phyloP scores from a whole-genome alignment of 2,113 vertebrate genomes.

The Gallinago paraguaiae region DNA sequence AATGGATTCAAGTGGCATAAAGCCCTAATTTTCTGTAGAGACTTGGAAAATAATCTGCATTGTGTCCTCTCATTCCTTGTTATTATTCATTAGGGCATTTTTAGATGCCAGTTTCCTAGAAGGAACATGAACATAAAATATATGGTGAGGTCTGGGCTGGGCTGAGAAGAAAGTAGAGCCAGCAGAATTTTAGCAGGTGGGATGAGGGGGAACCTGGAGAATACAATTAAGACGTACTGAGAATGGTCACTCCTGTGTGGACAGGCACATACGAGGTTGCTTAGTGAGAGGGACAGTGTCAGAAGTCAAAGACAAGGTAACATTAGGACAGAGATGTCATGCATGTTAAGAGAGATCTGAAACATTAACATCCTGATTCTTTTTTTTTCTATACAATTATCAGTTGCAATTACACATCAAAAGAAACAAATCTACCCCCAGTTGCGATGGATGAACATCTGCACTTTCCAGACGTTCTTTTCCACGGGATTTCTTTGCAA shows the following conservation, averaged over 20 bases:
- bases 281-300: not conserved
- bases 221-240: not conserved
- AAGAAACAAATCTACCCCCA: constrained; percentile 68
- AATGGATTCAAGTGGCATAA: not conserved
- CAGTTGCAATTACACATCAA: constrained; percentile 67
- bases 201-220: not conserved
- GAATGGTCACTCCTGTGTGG: not conserved
- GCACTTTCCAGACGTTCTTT: constrained; percentile 58
- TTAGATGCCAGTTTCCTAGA: not conserved
- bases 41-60: not conserved
- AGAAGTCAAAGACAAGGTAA: not conserved
- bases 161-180: not conserved
- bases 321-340: not conserved
- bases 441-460: constrained; percentile 61
- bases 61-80: not conserved
- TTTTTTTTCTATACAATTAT: constrained; percentile 56
- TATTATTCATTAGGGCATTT: not conserved
- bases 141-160: not conserved
- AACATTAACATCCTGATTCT: constrained; percentile 20
- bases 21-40: not conserved
- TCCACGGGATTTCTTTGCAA: constrained; percentile 57
- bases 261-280: not conserved
- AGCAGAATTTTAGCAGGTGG: not conserved
- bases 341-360: not conserved
- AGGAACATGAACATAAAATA: not conserved